Evolutionary conservation across 2,888 invertebrate species (phyloP).

Genomic region (Andrena haemorrhoa): DNA sequence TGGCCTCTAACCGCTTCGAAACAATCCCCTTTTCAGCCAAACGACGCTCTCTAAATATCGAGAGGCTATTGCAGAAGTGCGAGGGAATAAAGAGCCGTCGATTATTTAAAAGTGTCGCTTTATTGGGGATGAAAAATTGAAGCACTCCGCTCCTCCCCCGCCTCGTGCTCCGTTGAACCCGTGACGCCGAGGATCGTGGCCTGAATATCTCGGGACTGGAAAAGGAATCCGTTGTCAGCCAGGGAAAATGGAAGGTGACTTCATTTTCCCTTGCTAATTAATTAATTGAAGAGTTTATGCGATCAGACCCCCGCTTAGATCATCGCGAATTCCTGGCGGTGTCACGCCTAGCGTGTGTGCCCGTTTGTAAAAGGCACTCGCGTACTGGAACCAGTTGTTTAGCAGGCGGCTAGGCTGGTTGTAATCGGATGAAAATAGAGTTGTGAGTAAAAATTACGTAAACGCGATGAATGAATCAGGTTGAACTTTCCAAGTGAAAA

Average conservation of each 20-base stretch:
- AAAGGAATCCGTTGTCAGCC: neutral
- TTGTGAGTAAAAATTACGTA: constrained; percentile 67
- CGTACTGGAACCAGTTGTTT: constrained; percentile 39
- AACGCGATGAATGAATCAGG: constrained; percentile 62
- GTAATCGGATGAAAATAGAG: constrained; percentile 67
- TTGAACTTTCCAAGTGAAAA: constrained; percentile 59
- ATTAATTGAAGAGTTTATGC: neutral
- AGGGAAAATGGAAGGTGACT: neutral
- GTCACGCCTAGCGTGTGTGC: constrained; percentile 5
- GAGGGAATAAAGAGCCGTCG: neutral
- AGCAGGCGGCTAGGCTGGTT: constrained; percentile 14
- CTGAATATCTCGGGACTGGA: no score
- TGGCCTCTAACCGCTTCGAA: constrained; percentile 41
- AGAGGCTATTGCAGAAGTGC: constrained; percentile 18
- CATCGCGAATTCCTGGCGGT: constrained; percentile 33
- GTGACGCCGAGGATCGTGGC: no score
- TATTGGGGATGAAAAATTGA: neutral
- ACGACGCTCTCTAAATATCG: constrained; percentile 29
- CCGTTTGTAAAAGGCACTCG: constrained; percentile 44
- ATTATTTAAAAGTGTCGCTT: constrained; percentile 9
- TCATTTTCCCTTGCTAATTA: neutral
- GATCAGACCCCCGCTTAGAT: constrained; percentile 43
- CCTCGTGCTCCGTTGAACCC: neutral
- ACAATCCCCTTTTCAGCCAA: constrained; percentile 44
- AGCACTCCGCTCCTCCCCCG: neutral